Percentiles rank a stretch among this genome's conserved stretches.
Conservation (phyloP, 2,888 invertebrate genomes). For the Oxytorus armatus region DNA sequence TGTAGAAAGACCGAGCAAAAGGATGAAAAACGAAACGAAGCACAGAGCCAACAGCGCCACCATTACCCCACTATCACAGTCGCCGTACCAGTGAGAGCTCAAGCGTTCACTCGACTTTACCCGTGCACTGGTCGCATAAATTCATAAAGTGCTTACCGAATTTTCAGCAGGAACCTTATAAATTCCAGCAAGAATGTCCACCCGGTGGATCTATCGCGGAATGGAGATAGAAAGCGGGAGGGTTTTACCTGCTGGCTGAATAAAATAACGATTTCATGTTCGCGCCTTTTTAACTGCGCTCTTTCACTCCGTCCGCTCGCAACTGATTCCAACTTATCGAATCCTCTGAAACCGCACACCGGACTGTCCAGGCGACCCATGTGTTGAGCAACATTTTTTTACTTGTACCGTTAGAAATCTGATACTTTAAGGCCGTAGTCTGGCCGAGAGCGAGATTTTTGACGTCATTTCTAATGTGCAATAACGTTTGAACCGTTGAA, state of each 20-base stretch:
- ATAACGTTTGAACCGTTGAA: too few relatives aligned
- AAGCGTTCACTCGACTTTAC: constrained; percentile 55
- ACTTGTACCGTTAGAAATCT: background rate
- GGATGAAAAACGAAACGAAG: constrained; percentile 37
- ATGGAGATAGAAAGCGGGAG: constrained; percentile 47
- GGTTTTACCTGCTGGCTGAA: constrained; percentile 37
- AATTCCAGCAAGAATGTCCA: constrained; percentile 57
- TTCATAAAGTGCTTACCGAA: constrained; percentile 60
- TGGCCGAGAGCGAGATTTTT: too few relatives aligned
- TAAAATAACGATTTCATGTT: constrained; percentile 56
- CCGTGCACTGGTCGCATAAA: constrained; percentile 51
- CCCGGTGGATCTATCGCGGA: constrained; percentile 43
- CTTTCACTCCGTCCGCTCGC: constrained; percentile 11
- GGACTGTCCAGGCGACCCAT: background rate
- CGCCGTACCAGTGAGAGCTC: constrained; percentile 37
- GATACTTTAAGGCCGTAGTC: background rate
- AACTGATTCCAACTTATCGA: constrained; percentile 29
- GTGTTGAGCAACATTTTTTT: constrained; percentile 10
- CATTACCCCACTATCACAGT: constrained; percentile 10
- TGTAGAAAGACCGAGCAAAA: constrained; percentile 44
- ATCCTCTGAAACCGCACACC: background rate
- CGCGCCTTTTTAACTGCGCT: constrained; percentile 11
- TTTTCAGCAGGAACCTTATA: constrained; percentile 61
- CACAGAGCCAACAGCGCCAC: constrained; percentile 3
- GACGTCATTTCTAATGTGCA: too few relatives aligned